Evolutionary conservation across 2,888 invertebrate genomes (phyloP).

Genomic region (Andrena hattorfiana): DNA sequence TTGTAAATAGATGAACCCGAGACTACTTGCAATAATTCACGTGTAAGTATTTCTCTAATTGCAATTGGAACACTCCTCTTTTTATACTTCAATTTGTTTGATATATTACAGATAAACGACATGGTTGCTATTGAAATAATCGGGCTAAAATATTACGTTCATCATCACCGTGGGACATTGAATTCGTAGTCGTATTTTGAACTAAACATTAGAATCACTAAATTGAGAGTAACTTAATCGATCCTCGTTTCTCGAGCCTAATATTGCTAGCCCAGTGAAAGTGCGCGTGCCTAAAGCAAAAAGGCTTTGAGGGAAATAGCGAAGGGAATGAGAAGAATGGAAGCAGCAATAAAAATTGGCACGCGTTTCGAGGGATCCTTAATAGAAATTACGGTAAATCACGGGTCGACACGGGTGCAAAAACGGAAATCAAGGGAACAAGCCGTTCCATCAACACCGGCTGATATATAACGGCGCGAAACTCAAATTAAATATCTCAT

Average conservation of each 20-base stretch:
- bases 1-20: neutral
- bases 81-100: no score
- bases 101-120: no score
- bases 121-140: no score
- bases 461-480: constrained; percentile 72
- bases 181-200: no score
- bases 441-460: constrained; percentile 72
- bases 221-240: no score
- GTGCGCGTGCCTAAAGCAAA: neutral
- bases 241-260: no score
- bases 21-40: neutral
- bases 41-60: neutral
- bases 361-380: constrained; percentile 37
- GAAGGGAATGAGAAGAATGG: neutral
- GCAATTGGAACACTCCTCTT: neutral
- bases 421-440: constrained; percentile 68
- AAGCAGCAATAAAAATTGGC: constrained; percentile 7
- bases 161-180: no score
- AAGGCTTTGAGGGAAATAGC: neutral
- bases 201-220: no score
- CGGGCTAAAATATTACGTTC: no score
- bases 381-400: constrained; percentile 65
- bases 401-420: constrained; percentile 47
- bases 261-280: no score
- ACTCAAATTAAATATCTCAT: constrained; percentile 79